phyloP scores from a whole-genome alignment of 1,140 invertebrate genomes.

The Meloidogyne chitwoodi region DNA sequence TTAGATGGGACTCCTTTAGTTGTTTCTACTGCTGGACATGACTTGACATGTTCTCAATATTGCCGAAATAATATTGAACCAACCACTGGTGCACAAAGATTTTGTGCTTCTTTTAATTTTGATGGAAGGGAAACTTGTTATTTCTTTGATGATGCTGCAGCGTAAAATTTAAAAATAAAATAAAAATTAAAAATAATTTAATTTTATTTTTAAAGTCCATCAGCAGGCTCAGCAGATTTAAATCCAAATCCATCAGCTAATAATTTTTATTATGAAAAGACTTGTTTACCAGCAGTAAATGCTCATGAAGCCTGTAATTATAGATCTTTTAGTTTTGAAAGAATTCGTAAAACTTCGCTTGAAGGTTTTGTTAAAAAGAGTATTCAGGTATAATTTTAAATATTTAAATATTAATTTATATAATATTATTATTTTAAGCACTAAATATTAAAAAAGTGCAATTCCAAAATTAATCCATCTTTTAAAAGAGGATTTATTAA shows the following conservation, averaged over 20 bases:
- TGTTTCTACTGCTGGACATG: constrained; percentile 58
- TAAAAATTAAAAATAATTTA: too few relatives aligned
- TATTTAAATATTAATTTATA: background rate
- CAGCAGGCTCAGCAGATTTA: constrained; percentile 47
- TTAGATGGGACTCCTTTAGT: constrained; percentile 57
- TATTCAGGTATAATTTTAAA: constrained; percentile 40
- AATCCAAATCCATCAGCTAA: constrained; percentile 59
- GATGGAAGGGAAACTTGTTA: constrained; percentile 59
- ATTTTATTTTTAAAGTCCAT: constrained; percentile 21
- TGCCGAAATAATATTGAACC: constrained; percentile 59
- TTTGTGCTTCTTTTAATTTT: constrained; percentile 60
- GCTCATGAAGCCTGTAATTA: constrained; percentile 60
- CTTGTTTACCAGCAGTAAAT: constrained; percentile 55
- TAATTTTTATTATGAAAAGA: constrained; percentile 60
- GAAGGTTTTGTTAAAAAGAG: constrained; percentile 58
- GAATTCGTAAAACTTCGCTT: constrained; percentile 55
- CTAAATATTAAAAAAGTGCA: too few relatives aligned
- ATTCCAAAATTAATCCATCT: too few relatives aligned
- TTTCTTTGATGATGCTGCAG: constrained; percentile 59
- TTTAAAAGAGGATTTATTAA: too few relatives aligned
- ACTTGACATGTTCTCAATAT: constrained; percentile 59
- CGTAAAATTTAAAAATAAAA: constrained; percentile 12
- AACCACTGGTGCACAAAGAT: constrained; percentile 57
- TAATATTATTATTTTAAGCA: too few relatives aligned
- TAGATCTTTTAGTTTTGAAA: constrained; percentile 58